These are phyloP conservation scores for Megamerina dolium DNA, from an alignment of 2,888 invertebrate species.

Conservation along the genomic window DNA sequence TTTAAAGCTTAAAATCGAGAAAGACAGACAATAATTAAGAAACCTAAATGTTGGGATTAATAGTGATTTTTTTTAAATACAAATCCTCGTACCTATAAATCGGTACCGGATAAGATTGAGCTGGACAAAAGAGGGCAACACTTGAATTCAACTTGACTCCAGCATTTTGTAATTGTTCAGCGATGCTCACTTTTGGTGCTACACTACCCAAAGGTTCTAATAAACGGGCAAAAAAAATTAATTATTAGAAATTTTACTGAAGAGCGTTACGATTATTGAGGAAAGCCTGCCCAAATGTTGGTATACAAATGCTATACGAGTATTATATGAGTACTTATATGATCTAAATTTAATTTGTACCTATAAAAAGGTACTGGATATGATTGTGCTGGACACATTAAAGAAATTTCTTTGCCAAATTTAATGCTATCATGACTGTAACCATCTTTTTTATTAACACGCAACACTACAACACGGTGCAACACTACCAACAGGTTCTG, in stretches of 20 bases:
- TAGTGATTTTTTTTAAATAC: too few relatives aligned
- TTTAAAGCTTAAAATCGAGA: too few relatives aligned
- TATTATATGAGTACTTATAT: background rate
- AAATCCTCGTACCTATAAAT: constrained; percentile 56
- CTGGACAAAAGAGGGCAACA: constrained; percentile 62
- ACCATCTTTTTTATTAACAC: constrained; percentile 64
- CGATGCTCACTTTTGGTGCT: constrained; percentile 54
- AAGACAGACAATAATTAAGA: too few relatives aligned
- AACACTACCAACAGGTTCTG: constrained; percentile 52
- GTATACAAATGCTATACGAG: background rate
- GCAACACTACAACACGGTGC: too few relatives aligned
- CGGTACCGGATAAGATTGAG: constrained; percentile 66
- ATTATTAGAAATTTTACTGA: background rate
- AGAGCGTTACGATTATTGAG: background rate
- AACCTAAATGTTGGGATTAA: too few relatives aligned
- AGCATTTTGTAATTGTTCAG: constrained; percentile 49
- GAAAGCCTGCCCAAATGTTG: constrained; percentile 18
- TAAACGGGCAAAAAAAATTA: constrained; percentile 8
- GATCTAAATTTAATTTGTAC: constrained; percentile 32
- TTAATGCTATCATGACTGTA: constrained; percentile 59
- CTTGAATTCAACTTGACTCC: constrained; percentile 49
- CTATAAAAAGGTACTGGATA: constrained; percentile 54
- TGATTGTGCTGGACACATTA: constrained; percentile 61
- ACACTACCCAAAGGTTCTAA: constrained; percentile 52
- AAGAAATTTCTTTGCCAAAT: constrained; percentile 51